Percentiles rank a stretch among this genome's conserved stretches.
These are phyloP conservation scores for Ctenochaetus hawaiiensis DNA, from an alignment of 2,797 vertebrate genomes.

Conservation along the genomic window DNA sequence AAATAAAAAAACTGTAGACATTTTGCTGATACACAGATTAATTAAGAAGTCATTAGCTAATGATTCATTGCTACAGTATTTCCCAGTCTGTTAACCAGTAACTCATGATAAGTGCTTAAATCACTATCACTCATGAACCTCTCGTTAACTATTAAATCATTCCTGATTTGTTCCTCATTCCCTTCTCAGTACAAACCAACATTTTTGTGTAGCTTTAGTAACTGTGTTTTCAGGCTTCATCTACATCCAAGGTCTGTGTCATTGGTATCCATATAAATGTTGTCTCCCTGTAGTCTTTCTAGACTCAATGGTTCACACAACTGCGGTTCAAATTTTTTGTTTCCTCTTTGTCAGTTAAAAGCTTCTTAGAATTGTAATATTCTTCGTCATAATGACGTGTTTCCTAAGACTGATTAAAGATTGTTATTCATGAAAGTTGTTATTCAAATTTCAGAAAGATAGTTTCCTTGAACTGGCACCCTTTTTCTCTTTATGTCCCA, in stretches of 20 bases:
- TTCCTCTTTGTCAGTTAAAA: not conserved
- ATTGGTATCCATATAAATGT: conserved; percentile 21
- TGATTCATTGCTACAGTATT: too few species aligned
- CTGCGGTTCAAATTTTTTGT: not conserved
- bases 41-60: too few species aligned
- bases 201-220: not conserved
- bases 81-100: too few species aligned
- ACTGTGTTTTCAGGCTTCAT: conserved; percentile 20
- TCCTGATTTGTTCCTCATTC: too few species aligned
- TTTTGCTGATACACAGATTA: too few species aligned
- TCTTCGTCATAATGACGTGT: not conserved
- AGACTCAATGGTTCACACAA: not conserved
- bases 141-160: too few species aligned
- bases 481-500: not conserved
- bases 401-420: not conserved
- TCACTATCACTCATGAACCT: too few species aligned
- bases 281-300: not conserved
- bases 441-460: not conserved
- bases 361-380: too few species aligned
- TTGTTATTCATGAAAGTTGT: conserved; percentile 1
- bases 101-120: too few species aligned
- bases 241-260: conserved; percentile 27
- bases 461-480: not conserved
- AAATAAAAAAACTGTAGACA: too few species aligned
- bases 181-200: too few species aligned